phyloP scores from a whole-genome alignment of 2,113 vertebrate species.

The Proterorhinus semilunaris region DNA sequence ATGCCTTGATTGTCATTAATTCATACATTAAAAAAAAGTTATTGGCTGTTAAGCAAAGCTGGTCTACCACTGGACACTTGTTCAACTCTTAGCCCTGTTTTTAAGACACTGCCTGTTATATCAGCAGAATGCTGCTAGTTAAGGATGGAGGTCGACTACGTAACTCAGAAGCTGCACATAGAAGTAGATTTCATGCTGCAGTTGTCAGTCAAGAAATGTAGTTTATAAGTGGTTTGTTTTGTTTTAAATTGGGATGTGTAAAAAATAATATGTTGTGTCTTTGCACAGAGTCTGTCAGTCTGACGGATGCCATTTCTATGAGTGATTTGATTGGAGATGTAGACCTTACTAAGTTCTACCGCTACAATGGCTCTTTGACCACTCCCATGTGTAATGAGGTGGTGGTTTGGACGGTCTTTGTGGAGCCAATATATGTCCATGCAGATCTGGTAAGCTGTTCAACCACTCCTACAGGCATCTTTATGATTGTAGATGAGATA shows the following conservation, averaged over 20 bases:
- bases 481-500: not conserved
- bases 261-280: not conserved
- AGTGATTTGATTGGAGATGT: slow-evolving; percentile 64
- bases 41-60: too few species aligned
- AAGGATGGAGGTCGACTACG: too few species aligned
- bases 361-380: slow-evolving; percentile 77
- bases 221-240: too few species aligned
- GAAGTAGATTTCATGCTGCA: too few species aligned
- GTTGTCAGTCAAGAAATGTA: too few species aligned
- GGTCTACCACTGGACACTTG: too few species aligned
- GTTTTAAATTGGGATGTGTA: not conserved
- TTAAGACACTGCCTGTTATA: too few species aligned
- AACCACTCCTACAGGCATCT: not conserved
- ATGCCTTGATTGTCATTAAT: too few species aligned
- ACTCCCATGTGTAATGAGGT: slow-evolving; percentile 67
- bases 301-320: slow-evolving; percentile 51
- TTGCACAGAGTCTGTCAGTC: slow-evolving; percentile 5
- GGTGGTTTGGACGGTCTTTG: slow-evolving; percentile 78
- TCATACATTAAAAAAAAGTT: too few species aligned
- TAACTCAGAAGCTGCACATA: too few species aligned
- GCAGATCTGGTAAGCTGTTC: slow-evolving; percentile 47
- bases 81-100: too few species aligned
- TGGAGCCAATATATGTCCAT: slow-evolving; percentile 64
- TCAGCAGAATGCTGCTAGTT: too few species aligned
- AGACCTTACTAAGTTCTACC: slow-evolving; percentile 65